phyloP scores from a whole-genome alignment of 2,888 invertebrate genomes.

The Thysanoteuthis rhombus region DNA sequence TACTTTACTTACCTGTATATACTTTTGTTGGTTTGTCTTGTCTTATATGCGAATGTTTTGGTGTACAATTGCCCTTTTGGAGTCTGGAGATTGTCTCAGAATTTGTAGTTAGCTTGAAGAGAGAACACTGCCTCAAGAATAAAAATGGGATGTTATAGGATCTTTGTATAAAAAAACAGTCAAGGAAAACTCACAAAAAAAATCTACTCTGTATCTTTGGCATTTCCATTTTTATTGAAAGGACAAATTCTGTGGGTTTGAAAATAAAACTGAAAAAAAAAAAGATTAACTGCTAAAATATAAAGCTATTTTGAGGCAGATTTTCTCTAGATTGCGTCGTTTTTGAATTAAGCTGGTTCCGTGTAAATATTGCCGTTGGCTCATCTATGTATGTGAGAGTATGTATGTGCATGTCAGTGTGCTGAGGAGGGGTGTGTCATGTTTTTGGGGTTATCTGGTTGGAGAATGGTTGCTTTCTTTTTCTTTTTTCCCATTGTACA shows the following conservation, averaged over 20 bases:
- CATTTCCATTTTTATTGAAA: neutral
- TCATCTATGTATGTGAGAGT: neutral
- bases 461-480: neutral
- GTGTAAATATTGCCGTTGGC: neutral
- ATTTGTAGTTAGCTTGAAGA: slow-evolving; percentile 12
- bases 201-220: neutral
- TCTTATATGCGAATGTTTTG: neutral
- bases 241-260: neutral
- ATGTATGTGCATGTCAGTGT: neutral
- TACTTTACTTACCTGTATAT: neutral
- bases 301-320: neutral
- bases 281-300: neutral
- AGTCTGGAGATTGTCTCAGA: neutral
- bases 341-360: neutral
- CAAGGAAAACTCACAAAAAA: neutral
- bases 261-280: no score
- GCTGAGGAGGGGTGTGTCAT: neutral
- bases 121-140: neutral
- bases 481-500: neutral
- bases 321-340: neutral
- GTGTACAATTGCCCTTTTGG: neutral
- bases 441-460: neutral
- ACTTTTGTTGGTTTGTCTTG: neutral
- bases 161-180: neutral
- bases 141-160: neutral